Conservation (phyloP, 1,140 invertebrate species). For the Campoletis sonorensis region DNA sequence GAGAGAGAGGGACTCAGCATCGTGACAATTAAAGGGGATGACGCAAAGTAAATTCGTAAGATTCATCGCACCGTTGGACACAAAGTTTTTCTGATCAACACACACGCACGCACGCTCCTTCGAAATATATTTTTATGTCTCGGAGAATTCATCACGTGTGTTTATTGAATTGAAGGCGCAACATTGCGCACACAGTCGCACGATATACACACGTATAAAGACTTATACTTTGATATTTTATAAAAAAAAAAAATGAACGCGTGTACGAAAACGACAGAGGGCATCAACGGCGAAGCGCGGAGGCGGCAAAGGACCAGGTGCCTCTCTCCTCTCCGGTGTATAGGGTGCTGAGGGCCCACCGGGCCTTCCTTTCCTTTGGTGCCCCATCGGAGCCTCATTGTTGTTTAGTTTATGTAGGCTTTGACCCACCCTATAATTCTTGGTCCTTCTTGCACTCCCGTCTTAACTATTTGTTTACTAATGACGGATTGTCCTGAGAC, state of each 20-base stretch:
- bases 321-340: constrained; percentile 11
- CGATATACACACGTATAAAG: not conserved
- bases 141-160: not conserved
- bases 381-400: constrained; percentile 58
- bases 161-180: constrained; percentile 1
- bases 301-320: constrained; percentile 50
- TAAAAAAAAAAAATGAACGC: not conserved
- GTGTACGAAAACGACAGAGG: not conserved
- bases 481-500: constrained; percentile 67
- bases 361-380: constrained; percentile 36
- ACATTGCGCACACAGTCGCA: not conserved
- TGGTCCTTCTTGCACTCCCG: constrained; percentile 38
- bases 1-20: not conserved
- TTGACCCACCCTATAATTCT: constrained; percentile 47
- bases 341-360: constrained; percentile 44
- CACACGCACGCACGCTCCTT: too few species aligned
- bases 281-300: constrained; percentile 5
- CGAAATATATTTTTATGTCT: not conserved
- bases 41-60: constrained; percentile 1
- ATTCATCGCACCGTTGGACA: not conserved
- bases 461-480: constrained; percentile 71
- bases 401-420: constrained; percentile 66
- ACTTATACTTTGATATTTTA: not conserved
- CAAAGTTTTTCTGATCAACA: not conserved
- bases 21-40: constrained; percentile 13